These are phyloP conservation scores for Tokudaia muenninki DNA, from an alignment of 2,797 vertebrate genomes.

Conservation along the genomic window DNA sequence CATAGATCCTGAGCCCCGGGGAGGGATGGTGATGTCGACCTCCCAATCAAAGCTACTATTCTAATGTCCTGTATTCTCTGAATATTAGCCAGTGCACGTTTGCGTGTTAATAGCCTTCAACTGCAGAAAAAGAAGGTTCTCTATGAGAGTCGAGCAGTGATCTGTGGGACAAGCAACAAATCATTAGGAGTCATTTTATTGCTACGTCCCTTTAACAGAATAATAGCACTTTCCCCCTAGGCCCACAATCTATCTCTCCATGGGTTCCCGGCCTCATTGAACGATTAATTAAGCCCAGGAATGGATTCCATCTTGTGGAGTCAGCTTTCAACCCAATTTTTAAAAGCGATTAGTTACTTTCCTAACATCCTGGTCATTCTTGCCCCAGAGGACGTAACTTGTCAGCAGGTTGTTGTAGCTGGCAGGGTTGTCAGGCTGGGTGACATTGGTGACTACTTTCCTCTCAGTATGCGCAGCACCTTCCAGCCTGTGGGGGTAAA, in stretches of 20 bases:
- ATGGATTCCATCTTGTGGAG: background rate
- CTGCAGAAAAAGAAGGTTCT: too few relatives aligned
- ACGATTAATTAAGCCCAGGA: background rate
- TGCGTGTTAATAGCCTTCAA: background rate
- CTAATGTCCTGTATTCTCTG: background rate
- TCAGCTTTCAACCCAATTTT: background rate
- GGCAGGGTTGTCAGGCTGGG: background rate
- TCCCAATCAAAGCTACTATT: background rate
- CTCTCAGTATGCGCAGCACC: background rate
- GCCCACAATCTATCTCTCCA: background rate
- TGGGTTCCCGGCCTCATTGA: background rate
- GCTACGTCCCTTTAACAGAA: too few relatives aligned
- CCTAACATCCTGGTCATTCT: background rate
- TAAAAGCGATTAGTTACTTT: background rate
- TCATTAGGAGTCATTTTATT: background rate
- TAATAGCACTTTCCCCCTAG: too few relatives aligned
- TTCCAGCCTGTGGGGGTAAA: background rate
- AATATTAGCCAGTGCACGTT: background rate
- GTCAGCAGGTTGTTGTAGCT: background rate
- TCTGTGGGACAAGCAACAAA: background rate
- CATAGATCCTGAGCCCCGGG: background rate
- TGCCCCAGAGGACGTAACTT: too few relatives aligned
- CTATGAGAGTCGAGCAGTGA: background rate
- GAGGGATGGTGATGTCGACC: background rate
- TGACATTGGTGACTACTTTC: background rate